phyloP scores from a whole-genome alignment of 2,113 vertebrate genomes.

The Scortum barcoo region DNA sequence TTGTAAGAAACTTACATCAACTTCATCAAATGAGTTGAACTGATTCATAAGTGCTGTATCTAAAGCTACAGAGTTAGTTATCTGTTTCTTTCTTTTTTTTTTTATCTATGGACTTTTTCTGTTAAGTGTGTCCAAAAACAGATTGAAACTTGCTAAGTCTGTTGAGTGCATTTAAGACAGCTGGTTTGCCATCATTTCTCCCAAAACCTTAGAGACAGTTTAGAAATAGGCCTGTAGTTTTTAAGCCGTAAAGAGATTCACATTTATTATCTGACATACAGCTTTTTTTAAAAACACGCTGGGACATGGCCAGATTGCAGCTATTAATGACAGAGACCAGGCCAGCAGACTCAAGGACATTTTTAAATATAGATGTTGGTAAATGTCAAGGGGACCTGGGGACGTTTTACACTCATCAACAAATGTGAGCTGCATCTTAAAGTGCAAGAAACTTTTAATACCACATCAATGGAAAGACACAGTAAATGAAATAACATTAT shows the following conservation, averaged over 20 bases:
- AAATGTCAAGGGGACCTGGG: constrained; percentile 43
- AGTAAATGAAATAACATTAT: constrained; percentile 13
- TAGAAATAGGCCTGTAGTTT: neutral
- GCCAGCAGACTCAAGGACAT: constrained; percentile 15
- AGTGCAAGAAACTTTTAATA: constrained; percentile 16
- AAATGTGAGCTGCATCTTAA: constrained; percentile 21
- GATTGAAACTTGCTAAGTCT: neutral
- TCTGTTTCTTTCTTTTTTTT: too few species aligned
- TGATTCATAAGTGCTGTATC: too few species aligned
- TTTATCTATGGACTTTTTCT: neutral
- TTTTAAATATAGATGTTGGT: constrained; percentile 44
- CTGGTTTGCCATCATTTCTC: neutral
- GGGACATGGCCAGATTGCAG: neutral
- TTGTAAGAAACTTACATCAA: too few species aligned
- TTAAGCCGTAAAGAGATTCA: neutral
- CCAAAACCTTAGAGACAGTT: neutral
- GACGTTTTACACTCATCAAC: constrained; percentile 23
- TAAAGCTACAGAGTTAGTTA: too few species aligned
- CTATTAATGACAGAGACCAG: constrained; percentile 12
- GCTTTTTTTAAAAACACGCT: neutral
- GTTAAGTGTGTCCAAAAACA: neutral
- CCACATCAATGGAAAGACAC: neutral
- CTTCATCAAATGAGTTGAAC: too few species aligned
- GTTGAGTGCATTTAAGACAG: neutral
- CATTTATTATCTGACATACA: neutral